A percentile compares a stretch with the other conserved stretches of the same genome.
Evolutionary conservation across 92 coral and sea anemone genomes (phyloP).

Genomic region (Zoanthus sociatus): DNA sequence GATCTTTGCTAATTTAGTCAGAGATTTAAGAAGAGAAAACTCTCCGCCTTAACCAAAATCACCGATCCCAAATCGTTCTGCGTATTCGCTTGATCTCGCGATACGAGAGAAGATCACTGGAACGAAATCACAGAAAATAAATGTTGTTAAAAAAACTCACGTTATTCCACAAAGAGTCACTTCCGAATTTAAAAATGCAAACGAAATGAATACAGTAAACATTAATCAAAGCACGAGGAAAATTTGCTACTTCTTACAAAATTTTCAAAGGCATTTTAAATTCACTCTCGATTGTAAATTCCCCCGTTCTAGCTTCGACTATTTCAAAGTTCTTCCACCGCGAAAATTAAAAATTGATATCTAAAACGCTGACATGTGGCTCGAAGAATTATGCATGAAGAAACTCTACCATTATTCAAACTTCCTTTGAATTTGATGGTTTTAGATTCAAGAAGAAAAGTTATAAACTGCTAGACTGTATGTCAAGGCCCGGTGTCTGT

Average conservation of each 20-base stretch:
- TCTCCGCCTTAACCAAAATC: too few relatives aligned
- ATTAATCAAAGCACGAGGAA: not conserved
- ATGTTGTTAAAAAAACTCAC: not conserved
- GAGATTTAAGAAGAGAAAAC: not conserved
- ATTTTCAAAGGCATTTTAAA: not conserved
- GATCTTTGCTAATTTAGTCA: constrained; percentile 3
- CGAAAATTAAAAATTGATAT: constrained; percentile 94
- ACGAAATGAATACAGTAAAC: not conserved
- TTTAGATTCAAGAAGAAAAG: constrained; percentile 6
- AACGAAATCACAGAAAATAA: constrained; percentile 49
- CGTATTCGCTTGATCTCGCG: constrained; percentile 10
- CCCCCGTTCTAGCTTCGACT: constrained; percentile 29
- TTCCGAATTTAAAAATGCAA: constrained; percentile 32
- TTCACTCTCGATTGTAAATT: not conserved
- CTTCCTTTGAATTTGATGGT: constrained; percentile 17
- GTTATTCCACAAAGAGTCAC: constrained; percentile 11
- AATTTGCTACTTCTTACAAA: not conserved
- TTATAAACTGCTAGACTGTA: not conserved
- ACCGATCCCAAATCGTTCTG: not conserved
- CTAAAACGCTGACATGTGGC: constrained; percentile 94
- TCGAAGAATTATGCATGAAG: constrained; percentile 90
- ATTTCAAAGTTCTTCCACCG: constrained; percentile 45
- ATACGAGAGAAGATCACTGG: constrained; percentile 21
- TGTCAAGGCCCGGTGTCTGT: not conserved
- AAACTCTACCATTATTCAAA: constrained; percentile 31